These are phyloP conservation scores for Cerastis rubricosa DNA, from an alignment of 2,888 invertebrate genomes.

Conservation along the genomic window DNA sequence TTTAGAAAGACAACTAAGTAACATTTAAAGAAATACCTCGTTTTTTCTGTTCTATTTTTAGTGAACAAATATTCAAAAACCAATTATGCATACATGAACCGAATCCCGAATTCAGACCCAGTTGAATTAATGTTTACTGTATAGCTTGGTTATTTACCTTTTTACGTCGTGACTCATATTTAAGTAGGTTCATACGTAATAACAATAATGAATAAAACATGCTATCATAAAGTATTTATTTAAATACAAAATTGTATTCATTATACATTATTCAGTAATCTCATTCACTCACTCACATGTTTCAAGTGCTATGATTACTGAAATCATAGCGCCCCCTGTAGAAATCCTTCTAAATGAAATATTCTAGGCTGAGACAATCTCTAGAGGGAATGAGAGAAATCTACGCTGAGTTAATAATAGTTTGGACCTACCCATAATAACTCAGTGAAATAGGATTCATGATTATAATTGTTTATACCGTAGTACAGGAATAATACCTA, in stretches of 20 bases:
- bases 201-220: slow-evolving; percentile 7
- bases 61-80: slow-evolving; percentile 29
- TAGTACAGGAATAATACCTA: background rate
- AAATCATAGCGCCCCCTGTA: slow-evolving; percentile 5
- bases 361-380: slow-evolving; percentile 46
- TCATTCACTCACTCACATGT: slow-evolving; percentile 20
- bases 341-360: slow-evolving; percentile 45
- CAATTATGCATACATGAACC: slow-evolving; percentile 39
- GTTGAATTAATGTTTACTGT: slow-evolving; percentile 37
- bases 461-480: background rate
- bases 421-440: slow-evolving; percentile 18
- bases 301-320: slow-evolving; percentile 21
- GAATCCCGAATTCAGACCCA: slow-evolving; percentile 25
- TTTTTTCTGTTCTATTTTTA: slow-evolving; percentile 14
- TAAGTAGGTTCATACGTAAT: background rate
- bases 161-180: slow-evolving; percentile 3
- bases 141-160: slow-evolving; percentile 20
- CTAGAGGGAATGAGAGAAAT: slow-evolving; percentile 29
- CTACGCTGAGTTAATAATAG: slow-evolving; percentile 24
- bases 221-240: background rate
- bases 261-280: slow-evolving; percentile 5
- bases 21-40: background rate
- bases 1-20: background rate
- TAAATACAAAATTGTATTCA: slow-evolving; percentile 13
- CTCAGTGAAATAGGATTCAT: background rate